A percentile compares a stretch with the other conserved stretches of the same genome.
Conservation (phyloP, 53 echinoderm and acorn worm species). For the Astropecten irregularis region DNA sequence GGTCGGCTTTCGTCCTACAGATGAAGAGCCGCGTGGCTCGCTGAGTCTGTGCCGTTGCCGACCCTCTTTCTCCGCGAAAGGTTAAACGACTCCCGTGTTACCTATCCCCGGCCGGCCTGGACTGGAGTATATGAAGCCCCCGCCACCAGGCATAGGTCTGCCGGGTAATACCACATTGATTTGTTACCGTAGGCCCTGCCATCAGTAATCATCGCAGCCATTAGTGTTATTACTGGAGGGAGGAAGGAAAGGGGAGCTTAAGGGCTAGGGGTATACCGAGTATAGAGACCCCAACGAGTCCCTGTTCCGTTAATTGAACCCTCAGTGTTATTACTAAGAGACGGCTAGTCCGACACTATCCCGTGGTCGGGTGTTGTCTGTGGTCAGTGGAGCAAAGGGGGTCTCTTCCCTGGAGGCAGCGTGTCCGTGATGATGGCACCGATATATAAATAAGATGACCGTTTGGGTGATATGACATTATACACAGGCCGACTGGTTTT, state of each 20-base stretch:
- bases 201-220: slow-evolving; percentile 10
- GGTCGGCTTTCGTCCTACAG: too few relatives aligned
- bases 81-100: not conserved
- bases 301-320: slow-evolving; percentile 20
- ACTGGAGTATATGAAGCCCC: too few relatives aligned
- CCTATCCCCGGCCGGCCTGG: not conserved
- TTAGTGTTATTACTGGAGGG: slow-evolving; percentile 39
- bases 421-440: too few relatives aligned
- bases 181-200: slow-evolving; percentile 23
- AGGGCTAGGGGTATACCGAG: not conserved
- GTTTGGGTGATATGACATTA: not conserved
- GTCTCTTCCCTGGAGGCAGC: not conserved
- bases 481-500: too few relatives aligned
- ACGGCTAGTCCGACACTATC: too few relatives aligned
- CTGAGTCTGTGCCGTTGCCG: not conserved
- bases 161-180: slow-evolving; percentile 4
- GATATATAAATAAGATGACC: too few relatives aligned
- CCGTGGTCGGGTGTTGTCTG: too few relatives aligned
- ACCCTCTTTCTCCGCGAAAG: not conserved
- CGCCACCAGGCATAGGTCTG: not conserved
- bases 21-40: too few relatives aligned
- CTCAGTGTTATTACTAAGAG: too few relatives aligned
- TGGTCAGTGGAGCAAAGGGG: not conserved
- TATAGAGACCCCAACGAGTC: too few relatives aligned
- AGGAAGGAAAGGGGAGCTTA: not conserved